phyloP scores from a whole-genome alignment of 92 coral and sea anemone species.

The Porites divaricata region DNA sequence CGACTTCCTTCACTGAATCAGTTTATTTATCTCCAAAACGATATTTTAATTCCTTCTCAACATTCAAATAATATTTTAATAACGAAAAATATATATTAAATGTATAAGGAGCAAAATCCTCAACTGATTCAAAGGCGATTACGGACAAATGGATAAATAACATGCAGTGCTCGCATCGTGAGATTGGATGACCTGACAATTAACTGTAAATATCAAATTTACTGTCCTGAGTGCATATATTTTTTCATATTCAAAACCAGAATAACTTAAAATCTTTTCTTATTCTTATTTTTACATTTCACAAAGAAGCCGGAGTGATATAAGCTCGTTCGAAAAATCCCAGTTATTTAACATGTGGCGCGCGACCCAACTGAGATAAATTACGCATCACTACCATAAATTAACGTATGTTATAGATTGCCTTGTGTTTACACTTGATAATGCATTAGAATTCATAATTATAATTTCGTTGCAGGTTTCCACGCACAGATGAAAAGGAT shows the following conservation, averaged over 20 bases:
- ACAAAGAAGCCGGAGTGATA: background rate
- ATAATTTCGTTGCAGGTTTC: constrained; percentile 41
- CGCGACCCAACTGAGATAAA: background rate
- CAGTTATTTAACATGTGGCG: background rate
- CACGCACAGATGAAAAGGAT: constrained; percentile 1
- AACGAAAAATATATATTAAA: no score
- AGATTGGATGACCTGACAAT: constrained; percentile 1
- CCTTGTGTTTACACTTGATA: constrained; percentile 34
- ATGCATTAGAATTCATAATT: constrained; percentile 36
- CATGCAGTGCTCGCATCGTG: no score
- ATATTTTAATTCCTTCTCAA: no score
- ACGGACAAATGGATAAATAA: no score
- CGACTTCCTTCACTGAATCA: no score
- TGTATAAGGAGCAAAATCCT: no score
- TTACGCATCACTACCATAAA: background rate
- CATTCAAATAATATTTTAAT: no score
- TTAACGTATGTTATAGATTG: constrained; percentile 29
- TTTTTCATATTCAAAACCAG: background rate
- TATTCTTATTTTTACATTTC: no score
- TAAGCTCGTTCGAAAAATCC: background rate
- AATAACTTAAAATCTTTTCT: no score
- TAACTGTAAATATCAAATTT: constrained; percentile 12
- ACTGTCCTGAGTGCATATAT: background rate
- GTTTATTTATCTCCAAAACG: no score
- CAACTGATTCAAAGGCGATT: no score